Base-by-base conservation (phyloP, 2,113 vertebrate genomes). In the Danionella cerebrum region DNA sequence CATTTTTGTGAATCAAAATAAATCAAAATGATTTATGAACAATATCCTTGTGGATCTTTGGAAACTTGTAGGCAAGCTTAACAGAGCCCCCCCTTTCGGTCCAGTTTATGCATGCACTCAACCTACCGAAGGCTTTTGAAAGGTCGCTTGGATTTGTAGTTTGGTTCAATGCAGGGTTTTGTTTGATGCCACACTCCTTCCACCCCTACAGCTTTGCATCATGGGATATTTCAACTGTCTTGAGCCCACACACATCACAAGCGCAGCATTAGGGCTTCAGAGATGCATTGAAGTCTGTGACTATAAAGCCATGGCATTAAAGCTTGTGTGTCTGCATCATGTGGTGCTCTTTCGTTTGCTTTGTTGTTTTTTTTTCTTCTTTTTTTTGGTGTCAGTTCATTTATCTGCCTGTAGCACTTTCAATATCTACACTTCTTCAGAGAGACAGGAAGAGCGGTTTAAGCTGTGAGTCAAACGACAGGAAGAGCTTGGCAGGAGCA, bases 391-490 rank as follows among this genome's bases (percentile, higher is more conserved):
- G 16, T 8, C 9, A 24, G 13, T n/a, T n/a, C n/a, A n/a, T n/a
- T n/a, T n/a, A n/a, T n/a, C n/a, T n/a, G n/a, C n/a, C 19, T 57
- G 41, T 12, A 11, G n/a, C 54, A 51, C 44, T 44, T 50, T 74
- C 73, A 2, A 2, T 27, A 80, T 72, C 70, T 82, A 74, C 65
- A 51, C 70, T 71, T 13, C 65, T 14, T 12, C 70, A 59, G 22
- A 70, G 45, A 52, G 31, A 72, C 84, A 86, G 85, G 85, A 87
- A 87, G 78, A 82, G 84, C 80, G 83, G 80, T 87, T 84, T 69
- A 36, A 27, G 68, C 54, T 25, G 65, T 70, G 69, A 70, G 62
- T 53, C 48, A 64, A 42, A 63, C 24, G 52, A 74, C 71, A 78
- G 83, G 84, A 85, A 84, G 79, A 63, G 50, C 41, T 16, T 45